Base-by-base conservation (phyloP, 1,140 invertebrate genomes). In the Thaumetopoea pityocampa region DNA sequence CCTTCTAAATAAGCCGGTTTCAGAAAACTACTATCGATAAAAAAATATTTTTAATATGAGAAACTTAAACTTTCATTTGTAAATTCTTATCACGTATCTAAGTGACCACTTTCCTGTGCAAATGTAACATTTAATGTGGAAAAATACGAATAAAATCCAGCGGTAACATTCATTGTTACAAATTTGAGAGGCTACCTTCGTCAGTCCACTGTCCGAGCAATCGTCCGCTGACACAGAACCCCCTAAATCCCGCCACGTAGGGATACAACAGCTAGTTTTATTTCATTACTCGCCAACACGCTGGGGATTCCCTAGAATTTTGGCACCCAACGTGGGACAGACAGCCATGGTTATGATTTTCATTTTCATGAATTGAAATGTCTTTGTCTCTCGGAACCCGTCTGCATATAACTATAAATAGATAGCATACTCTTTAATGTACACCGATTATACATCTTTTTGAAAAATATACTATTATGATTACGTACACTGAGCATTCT, bases 221-320 rank as follows among this genome's bases (percentile, higher is more conserved):
- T 51, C 22, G 48, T 51, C 48, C 35, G 22, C 35, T 51, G 48
- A 34, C 40, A 51, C 41, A 15, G 28, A 44, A 44, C 19, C 40
- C 48, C 35, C 17, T n/a, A 18, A 30, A 24, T 29, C 40, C 40
- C 28, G 27, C 26, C 48, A 51, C 48, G 48, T 51, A 38, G 22
- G 15, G 14, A 41, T 10, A 27, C 24, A 8, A 8, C 16, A 27
- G 32, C 35, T 35, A 44, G 36, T 51, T 51, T 51, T 44, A 51
- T 51, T 44, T 44, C 26, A 51, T 51, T 51, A 44, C 23, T 32
- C 17, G 29, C 22, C 30, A 28, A 23, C 30, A 35, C 23, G 30
- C 18, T 23, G 2, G 33, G 40, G 35, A 40, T 35, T 49, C 19
- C 15, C 30, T 22, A n/a, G 19, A 19, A 42, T 43, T 51, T 38